Evolutionary conservation across 1,140 invertebrate genomes (phyloP), one percentile per base, ranked within the genome.

Genomic region (Brachionus paranguensis): DNA sequence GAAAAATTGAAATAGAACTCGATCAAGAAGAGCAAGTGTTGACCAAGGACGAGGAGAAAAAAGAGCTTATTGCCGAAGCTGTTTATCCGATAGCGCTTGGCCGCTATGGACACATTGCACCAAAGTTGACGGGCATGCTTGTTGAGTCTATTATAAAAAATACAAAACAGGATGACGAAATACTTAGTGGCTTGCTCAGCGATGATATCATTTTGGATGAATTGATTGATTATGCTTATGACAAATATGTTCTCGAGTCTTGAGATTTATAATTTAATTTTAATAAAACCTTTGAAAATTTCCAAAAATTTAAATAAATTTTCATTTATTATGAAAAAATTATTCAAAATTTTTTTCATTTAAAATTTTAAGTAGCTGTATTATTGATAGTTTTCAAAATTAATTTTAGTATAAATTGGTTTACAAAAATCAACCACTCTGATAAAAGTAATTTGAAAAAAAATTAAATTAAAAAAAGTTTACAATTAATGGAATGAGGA

Each of bases 161-260:
- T 45, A 72, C 68, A 20, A 20, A 43, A 20, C n/a, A 72, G 47
- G 68, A 72, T 72, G 14, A 43, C 0, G 12, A 72, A 17, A 17
- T 72, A 20, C 20, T 72, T 7, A 47, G 24, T 43, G 68, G 43
- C n/a, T 41, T 72, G 20, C 68, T 72, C 10, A 43, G n/a, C 17
- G 68, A 72, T 43, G 68, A 72, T 20, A 20, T 72, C 43, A 72
- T 72, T 72, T 43, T 72, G 3, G 68, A 72, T 43, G 68, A 72
- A 24, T 72, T 72, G n/a, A 20, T 72, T 17, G 68, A 72, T 41
- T 20, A 37, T 41, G 68, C 68, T 17, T 72, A 72, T 72, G 68
- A 72, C 5, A 72, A 72, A 72, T 72, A 37, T 41, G 68, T 72
- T 72, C 37, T 72, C 12, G 68, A 72, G 2, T 72, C 68, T 37